Evolutionary conservation across 1,140 invertebrate genomes (phyloP), one percentile per base, ranked within the genome.

Genomic region (Heterodera carotae): DNA sequence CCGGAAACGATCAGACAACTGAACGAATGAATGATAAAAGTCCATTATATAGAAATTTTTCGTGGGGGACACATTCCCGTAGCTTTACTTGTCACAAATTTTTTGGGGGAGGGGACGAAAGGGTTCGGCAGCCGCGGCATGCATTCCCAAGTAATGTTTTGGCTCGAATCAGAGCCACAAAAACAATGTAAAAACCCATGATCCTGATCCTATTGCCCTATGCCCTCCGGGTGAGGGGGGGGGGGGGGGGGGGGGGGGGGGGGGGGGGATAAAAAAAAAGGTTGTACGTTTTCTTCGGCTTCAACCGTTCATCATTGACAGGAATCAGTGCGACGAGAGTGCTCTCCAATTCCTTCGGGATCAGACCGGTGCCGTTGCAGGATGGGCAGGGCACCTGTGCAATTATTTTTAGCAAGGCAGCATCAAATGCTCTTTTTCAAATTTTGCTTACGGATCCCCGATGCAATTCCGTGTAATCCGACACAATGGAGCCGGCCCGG

Each of bases 291-390:
- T 85, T 83, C 74, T 86, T 83, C 25, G 88, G 88, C 75, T 88
- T 88, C n/a, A 89, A 78, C 66, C 88, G 80, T 53, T 88, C 85
- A 76, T 89, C 88, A 78, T 79, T 83, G 59, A 89, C 79, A 10
- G 88, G 88, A 76, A 89, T 89, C 53, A 89, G 76, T 15, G 88
- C 88, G 25, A 89, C 87, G 6, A 89, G 78, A 62, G 88, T 82
- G n/a, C 83, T 79, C 67, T 89, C 88, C 66, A 87, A 82, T 79
- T 88, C 88, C 84, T 88, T 88, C 43, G 87, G 86, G 60, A 89
- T 88, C 7, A 84, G 80, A 5, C 88, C 88, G 5, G 84, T 72
- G 0, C 88, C 88, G 56, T 85, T 83, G 75, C 88, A 89, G 2
- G 84, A 84, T 2, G 88, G 88, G 76, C 88, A 89, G 1, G 88